Percentiles rank a stretch among this genome's conserved stretches.
Evolutionary conservation across 2,113 vertebrate genomes (phyloP).

Genomic region (Symphodus melops): DNA sequence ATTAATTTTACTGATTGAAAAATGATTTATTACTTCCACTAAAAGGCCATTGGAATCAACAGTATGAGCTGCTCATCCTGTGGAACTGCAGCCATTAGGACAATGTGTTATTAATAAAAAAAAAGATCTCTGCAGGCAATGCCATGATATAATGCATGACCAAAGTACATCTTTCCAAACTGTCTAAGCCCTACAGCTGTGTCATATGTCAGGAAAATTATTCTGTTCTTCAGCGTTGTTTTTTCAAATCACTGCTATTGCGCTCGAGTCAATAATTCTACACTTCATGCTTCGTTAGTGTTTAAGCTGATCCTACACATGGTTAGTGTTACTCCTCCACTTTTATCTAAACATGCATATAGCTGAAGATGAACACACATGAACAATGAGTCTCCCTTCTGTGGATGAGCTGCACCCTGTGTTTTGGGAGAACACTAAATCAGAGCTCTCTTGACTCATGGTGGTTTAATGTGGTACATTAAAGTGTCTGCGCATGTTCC

Average conservation of each 20-base stretch:
- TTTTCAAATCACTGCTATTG: constrained; percentile 15
- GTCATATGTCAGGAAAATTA: constrained; percentile 1
- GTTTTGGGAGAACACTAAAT: constrained; percentile 45
- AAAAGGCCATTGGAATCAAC: too few species aligned
- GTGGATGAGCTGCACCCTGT: constrained; percentile 22
- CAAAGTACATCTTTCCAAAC: constrained; percentile 5
- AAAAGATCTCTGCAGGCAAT: background rate
- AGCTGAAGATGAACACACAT: background rate
- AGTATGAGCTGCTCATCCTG: background rate
- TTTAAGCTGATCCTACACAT: constrained; percentile 35
- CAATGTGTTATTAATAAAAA: background rate
- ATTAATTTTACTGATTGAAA: too few species aligned
- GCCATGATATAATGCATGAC: constrained; percentile 1
- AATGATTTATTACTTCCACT: too few species aligned
- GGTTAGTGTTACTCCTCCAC: constrained; percentile 32
- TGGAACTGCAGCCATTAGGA: background rate
- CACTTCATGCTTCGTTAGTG: constrained; percentile 15
- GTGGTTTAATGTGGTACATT: constrained; percentile 16
- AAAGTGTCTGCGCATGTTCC: constrained; percentile 6
- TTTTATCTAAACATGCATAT: constrained; percentile 44
- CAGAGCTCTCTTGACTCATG: constrained; percentile 50
- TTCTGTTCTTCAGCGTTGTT: constrained; percentile 36
- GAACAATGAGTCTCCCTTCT: constrained; percentile 10
- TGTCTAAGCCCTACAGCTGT: background rate
- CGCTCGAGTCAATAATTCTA: background rate